A percentile compares a stretch with the other conserved stretches of the same genome.
Conservation (phyloP, 2,888 invertebrate genomes). For the Euproctis similis region DNA sequence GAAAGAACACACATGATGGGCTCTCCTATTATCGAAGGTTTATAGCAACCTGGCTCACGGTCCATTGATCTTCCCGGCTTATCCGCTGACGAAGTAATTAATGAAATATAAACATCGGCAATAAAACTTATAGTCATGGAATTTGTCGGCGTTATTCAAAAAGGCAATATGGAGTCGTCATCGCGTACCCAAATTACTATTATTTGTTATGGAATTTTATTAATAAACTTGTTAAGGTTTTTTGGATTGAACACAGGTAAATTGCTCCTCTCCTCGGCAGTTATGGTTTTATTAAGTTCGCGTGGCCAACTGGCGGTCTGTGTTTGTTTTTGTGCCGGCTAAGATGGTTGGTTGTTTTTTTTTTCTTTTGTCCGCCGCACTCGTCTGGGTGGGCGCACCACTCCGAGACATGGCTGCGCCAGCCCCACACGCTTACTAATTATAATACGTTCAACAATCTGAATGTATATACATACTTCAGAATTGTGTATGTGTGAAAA, state of each 20-base stretch:
- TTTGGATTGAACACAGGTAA: constrained; percentile 68
- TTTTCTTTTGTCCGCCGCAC: constrained; percentile 53
- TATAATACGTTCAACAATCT: constrained; percentile 50
- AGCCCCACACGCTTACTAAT: constrained; percentile 42
- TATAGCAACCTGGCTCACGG: constrained; percentile 20
- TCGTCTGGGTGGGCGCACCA: constrained; percentile 69
- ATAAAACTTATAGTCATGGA: constrained; percentile 62
- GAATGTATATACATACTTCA: constrained; percentile 18
- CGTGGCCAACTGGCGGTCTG: constrained; percentile 60
- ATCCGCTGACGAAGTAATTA: constrained; percentile 44
- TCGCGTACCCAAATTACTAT: constrained; percentile 71
- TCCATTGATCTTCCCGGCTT: constrained; percentile 30
- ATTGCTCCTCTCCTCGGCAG: constrained; percentile 58
- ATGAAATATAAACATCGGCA: constrained; percentile 57
- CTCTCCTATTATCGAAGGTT: constrained; percentile 14
- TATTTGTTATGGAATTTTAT: constrained; percentile 71
- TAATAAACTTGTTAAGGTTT: constrained; percentile 76
- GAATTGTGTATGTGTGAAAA: too few species aligned
- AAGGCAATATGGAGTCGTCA: constrained; percentile 62
- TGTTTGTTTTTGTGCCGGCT: constrained; percentile 70
- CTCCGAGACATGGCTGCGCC: constrained; percentile 67
- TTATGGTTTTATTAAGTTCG: constrained; percentile 71
- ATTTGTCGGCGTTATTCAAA: constrained; percentile 66
- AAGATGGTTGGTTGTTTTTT: constrained; percentile 52
- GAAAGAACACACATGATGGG: too few species aligned